phyloP scores from a whole-genome alignment of 2,888 invertebrate species.

The Acleris emargana region DNA sequence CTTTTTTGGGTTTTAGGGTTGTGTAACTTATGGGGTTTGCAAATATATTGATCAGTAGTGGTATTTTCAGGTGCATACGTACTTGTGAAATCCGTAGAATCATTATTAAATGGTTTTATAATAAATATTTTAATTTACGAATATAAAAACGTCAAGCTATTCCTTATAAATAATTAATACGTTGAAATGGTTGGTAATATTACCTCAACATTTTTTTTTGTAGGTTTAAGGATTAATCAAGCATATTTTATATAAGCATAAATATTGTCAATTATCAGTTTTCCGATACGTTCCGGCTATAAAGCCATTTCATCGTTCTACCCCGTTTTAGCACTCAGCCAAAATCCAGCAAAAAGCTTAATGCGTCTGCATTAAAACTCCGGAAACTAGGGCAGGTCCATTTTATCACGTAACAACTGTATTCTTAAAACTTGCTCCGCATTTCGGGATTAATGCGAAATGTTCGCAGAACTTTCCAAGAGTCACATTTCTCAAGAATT shows the following conservation, averaged over 20 bases:
- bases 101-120: too few relatives aligned
- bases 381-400: conserved; percentile 59
- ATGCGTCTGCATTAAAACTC: conserved; percentile 45
- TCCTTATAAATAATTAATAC: too few relatives aligned
- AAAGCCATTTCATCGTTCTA: not conserved
- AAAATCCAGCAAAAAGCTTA: conserved; percentile 41
- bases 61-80: too few relatives aligned
- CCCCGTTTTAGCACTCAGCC: conserved; percentile 16
- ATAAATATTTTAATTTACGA: too few relatives aligned
- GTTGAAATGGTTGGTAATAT: too few relatives aligned
- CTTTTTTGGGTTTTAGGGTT: conserved; percentile 1
- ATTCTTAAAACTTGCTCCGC: conserved; percentile 49
- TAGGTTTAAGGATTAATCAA: too few relatives aligned
- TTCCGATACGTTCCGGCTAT: too few relatives aligned
- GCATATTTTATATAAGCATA: too few relatives aligned
- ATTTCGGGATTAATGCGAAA: conserved; percentile 49
- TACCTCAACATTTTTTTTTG: too few relatives aligned
- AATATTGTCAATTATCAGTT: too few relatives aligned
- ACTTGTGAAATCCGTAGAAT: too few relatives aligned
- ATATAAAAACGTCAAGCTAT: too few relatives aligned
- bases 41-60: not conserved
- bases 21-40: not conserved
- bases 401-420: conserved; percentile 57
- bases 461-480: conserved; percentile 41
- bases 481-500: conserved; percentile 21